Evolutionary conservation across 2,888 invertebrate genomes (phyloP).

Genomic region (Sylvicola cinctus): DNA sequence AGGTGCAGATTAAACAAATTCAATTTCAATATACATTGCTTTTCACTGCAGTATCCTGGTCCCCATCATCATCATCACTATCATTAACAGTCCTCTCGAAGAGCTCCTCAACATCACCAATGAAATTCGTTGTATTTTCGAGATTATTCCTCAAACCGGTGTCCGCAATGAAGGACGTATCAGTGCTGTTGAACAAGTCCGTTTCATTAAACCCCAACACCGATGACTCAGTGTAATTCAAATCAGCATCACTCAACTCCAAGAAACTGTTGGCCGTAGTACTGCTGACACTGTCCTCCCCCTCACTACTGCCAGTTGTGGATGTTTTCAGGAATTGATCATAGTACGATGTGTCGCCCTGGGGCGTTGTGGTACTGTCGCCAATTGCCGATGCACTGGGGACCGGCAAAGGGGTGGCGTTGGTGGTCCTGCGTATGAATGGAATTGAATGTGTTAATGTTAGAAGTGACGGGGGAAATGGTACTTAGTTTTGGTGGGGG

Average conservation of each 20-base stretch:
- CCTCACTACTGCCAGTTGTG: slow-evolving; percentile 2
- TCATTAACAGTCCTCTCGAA: slow-evolving; percentile 18
- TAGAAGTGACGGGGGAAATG: not conserved
- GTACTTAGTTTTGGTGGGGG: too few relatives aligned
- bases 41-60: not conserved
- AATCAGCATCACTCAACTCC: not conserved
- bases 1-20: too few relatives aligned
- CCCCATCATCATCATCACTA: slow-evolving; percentile 4
- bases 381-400: too few relatives aligned
- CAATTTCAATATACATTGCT: slow-evolving; percentile 12
- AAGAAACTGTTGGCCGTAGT: not conserved
- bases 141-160: slow-evolving; percentile 10
- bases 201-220: slow-evolving; percentile 9
- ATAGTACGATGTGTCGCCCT: slow-evolving; percentile 23
- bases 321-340: slow-evolving; percentile 30
- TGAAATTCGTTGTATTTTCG: slow-evolving; percentile 18
- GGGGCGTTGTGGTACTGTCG: slow-evolving; percentile 1
- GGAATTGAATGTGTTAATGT: not conserved
- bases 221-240: not conserved
- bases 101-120: slow-evolving; percentile 30
- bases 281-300: not conserved
- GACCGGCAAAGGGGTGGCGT: too few relatives aligned
- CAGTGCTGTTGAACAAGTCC: slow-evolving; percentile 9
- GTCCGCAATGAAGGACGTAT: slow-evolving; percentile 9
- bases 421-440: too few relatives aligned